Conservation (phyloP, 1,140 invertebrate species). For the Anastatus disparis region DNA sequence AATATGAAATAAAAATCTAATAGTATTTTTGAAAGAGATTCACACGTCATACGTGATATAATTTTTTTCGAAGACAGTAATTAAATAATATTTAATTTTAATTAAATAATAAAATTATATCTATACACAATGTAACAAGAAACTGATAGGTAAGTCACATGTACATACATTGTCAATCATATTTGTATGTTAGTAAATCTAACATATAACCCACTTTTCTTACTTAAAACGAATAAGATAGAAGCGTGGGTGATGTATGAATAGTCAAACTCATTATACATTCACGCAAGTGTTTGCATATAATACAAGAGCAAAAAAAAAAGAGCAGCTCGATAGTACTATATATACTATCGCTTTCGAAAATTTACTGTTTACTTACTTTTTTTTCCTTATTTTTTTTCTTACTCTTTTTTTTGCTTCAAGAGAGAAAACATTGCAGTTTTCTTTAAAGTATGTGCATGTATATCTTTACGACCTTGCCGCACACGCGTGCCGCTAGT, state of each 20-base stretch:
- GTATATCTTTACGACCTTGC: not conserved
- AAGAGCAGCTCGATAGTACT: constrained; percentile 21
- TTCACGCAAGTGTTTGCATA: constrained; percentile 20
- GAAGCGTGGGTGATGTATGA: constrained; percentile 7
- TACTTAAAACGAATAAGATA: not conserved
- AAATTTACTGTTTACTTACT: constrained; percentile 9
- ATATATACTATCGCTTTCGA: constrained; percentile 36
- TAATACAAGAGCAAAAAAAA: too few relatives aligned
- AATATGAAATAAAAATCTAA: too few relatives aligned
- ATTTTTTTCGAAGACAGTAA: too few relatives aligned
- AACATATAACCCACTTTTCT: constrained; percentile 53
- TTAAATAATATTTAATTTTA: too few relatives aligned
- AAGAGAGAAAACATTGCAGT: not conserved
- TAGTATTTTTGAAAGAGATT: too few relatives aligned
- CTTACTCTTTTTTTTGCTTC: not conserved
- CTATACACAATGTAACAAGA: too few relatives aligned
- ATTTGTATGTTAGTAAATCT: not conserved
- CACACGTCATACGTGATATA: too few relatives aligned
- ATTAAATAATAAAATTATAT: too few relatives aligned
- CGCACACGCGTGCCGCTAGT: not conserved
- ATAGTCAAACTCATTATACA: too few relatives aligned
- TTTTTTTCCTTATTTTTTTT: not conserved
- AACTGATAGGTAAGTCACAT: too few relatives aligned
- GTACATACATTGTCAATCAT: too few relatives aligned
- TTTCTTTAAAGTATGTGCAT: not conserved